These are phyloP conservation scores for Pteropus rufus DNA, from an alignment of 2,797 vertebrate genomes.

Conservation along the genomic window DNA sequence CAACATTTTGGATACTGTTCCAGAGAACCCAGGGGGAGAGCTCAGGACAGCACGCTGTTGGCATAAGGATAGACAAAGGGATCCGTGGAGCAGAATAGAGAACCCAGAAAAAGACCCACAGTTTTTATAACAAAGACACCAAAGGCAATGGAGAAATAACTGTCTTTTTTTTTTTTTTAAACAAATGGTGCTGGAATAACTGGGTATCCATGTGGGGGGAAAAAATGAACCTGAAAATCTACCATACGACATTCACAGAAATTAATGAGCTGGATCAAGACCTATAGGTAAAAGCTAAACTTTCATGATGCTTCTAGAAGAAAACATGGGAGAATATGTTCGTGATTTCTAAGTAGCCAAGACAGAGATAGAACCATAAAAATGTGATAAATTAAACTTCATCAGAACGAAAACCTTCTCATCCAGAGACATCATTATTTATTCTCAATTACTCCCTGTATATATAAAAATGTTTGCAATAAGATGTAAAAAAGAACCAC, in stretches of 20 bases:
- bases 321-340: not conserved
- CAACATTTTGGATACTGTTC: fast-evolving
- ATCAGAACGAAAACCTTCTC: not conserved
- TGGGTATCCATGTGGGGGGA: not conserved
- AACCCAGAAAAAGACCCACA: not conserved
- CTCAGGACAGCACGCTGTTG: not conserved
- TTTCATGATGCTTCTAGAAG: not conserved
- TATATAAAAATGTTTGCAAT: not conserved
- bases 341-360: not conserved
- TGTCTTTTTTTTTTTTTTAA: no score
- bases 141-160: not conserved
- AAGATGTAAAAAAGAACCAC: not conserved
- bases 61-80: not conserved
- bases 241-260: not conserved
- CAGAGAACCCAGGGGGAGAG: not conserved
- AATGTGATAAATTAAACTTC: not conserved
- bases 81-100: fast-evolving
- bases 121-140: not conserved
- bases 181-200: not conserved
- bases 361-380: not conserved
- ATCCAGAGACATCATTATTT: not conserved
- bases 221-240: not conserved
- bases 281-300: not conserved
- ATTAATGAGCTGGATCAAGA: not conserved
- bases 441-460: not conserved